A percentile compares a stretch with the other conserved stretches of the same genome.
Conservation (phyloP, 2,797 vertebrate species). For the Pseudochirops cupreus region DNA sequence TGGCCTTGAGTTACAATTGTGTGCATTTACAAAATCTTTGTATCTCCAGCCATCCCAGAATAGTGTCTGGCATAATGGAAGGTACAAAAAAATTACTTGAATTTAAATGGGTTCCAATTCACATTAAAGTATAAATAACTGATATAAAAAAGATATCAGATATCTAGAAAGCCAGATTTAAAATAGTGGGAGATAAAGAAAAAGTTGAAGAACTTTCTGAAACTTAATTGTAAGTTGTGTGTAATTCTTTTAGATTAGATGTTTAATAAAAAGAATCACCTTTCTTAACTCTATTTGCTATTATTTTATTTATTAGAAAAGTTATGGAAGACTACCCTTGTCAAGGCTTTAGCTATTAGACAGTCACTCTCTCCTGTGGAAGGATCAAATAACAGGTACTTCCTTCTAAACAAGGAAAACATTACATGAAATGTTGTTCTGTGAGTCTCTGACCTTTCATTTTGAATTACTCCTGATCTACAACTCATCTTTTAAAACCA, state of each 20-base stretch:
- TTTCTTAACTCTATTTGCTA: slow-evolving; percentile 4
- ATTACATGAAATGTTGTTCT: slow-evolving; percentile 5
- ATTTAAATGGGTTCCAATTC: slow-evolving; percentile 23
- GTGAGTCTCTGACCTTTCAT: slow-evolving; percentile 26
- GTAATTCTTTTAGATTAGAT: neutral
- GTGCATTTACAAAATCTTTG: slow-evolving; percentile 12
- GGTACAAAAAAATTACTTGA: slow-evolving; percentile 14
- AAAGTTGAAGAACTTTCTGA: neutral
- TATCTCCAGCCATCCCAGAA: slow-evolving; percentile 22
- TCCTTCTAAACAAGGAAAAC: slow-evolving; percentile 23
- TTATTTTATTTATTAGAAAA: slow-evolving; percentile 8
- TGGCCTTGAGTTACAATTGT: neutral
- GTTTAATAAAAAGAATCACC: neutral
- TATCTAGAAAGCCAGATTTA: slow-evolving; percentile 8
- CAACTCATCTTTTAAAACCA: slow-evolving; percentile 28
- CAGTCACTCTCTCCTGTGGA: neutral
- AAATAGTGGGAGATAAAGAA: neutral
- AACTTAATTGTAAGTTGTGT: neutral
- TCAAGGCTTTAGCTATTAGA: neutral
- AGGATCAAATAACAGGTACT: neutral
- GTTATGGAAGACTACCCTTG: neutral
- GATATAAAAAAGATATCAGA: neutral
- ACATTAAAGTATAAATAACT: slow-evolving; percentile 11
- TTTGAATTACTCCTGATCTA: slow-evolving; percentile 19
- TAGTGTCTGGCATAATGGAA: neutral